Evolutionary conservation across 2,113 vertebrate genomes (phyloP), one percentile per base, ranked within the genome.

Genomic region (Perognathus longimembris): DNA sequence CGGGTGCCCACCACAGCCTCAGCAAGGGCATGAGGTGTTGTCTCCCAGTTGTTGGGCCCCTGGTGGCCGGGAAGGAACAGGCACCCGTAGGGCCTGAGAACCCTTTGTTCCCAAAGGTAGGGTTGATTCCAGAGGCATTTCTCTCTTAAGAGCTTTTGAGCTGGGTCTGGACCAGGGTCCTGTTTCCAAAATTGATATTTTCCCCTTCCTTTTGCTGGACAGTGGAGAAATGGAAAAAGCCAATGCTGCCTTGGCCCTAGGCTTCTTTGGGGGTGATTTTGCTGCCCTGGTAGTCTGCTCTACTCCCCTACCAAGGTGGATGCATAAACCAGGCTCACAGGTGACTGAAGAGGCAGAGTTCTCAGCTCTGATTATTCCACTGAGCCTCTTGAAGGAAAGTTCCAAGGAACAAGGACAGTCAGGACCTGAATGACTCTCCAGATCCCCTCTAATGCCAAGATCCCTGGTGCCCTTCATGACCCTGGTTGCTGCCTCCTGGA

Each of bases 101-200:
- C n/a, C 63, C 63, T 18, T 61, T 7, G 5, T 11, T 28, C 22
- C 11, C 38, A 32, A n/a, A 0, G 6, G 34, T 18, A 67, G 40
- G 74, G 74, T 42, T 79, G 70, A 82, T 45, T 78, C 42, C 93
- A 91, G 86, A 92, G 89, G 38, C 5, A 28, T 75, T 91, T 94
- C 67, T 73, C 54, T 66, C 42, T 54, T 57, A 71, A 77, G 59
- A 88, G 38, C 42, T 64, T 84, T 26, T 36, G 26, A 80, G 26
- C 45, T 85, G 34, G 40, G 64, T n/a, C 32, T 28, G 42, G 69
- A 32, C 30, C 50, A 75, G 75, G 67, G n/a, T 76, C 67, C 36
- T 69, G 24, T 42, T 91, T 75, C 71, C 50, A 88, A 93, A 7
- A 30, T 17, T 54, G 85, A 22, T 76, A 18, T 73, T 83, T 34